Evolutionary conservation across 1,140 invertebrate species (phyloP), one percentile per base, ranked within the genome.

Genomic region (Vanessa atalanta): DNA sequence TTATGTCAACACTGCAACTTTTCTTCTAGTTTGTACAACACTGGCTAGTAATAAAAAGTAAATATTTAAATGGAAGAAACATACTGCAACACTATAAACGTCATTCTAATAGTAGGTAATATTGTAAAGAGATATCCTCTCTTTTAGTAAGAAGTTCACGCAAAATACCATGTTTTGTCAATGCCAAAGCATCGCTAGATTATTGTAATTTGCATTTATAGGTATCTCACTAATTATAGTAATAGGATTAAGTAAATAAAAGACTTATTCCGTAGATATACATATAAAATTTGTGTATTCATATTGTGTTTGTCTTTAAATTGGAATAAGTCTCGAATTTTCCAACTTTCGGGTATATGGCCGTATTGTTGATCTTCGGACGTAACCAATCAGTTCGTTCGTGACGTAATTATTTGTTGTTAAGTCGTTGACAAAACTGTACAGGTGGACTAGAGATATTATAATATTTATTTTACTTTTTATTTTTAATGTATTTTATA

Each of bases 181-280:
- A 93, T 91, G 93, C 93, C 92, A 93, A 93, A 93, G 92, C 92
- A 93, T 92, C 87, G 92, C 90, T 93, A 93, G 93, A 89, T 93
- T 92, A 93, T 93, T 83, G 87, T 92, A 91, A 88, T 91, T 87
- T 93, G 93, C 93, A 93, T 93, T 93, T 93, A 93, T 93, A 88
- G 85, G 82, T 91, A 92, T 91, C 90, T 91, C 89, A 93, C 84
- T 93, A 92, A 89, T 85, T 88, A 88, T 91, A 92, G 77, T 82
- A 83, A 79, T 88, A 90, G 88, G 66, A 70, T 83, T 92, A 92
- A 92, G 89, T 84, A 82, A 88, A 85, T 86, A 90, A 83, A 93
- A 93, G 91, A 93, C 88, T 91, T 92, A 85, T 91, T 90, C 86
- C 81, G 80, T 89, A 88, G 82, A 84, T 81, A 78, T 69, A 71